Evolutionary conservation across 2,797 vertebrate species (phyloP).

Genomic region (Ammospiza maritima): DNA sequence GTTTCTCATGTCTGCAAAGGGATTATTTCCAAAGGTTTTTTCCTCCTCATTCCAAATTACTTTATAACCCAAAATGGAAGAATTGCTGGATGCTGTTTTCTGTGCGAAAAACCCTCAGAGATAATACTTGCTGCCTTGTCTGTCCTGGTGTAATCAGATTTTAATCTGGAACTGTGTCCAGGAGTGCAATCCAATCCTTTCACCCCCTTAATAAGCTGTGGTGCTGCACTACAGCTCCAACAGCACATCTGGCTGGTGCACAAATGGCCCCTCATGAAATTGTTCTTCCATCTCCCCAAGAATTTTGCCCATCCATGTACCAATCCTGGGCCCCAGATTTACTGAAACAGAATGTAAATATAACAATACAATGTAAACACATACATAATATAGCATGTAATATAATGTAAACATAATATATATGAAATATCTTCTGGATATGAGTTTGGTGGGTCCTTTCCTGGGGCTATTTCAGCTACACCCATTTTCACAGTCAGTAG

Average conservation of each 20-base stretch:
- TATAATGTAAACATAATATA: not conserved
- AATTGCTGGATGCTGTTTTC: not conserved
- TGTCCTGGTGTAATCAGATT: not conserved
- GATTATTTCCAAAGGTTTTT: not conserved
- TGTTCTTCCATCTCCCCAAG: not conserved
- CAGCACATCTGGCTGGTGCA: not conserved
- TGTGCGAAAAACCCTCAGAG: not conserved
- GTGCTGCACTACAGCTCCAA: not conserved
- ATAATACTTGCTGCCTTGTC: not conserved
- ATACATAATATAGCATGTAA: not conserved
- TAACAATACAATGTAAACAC: not conserved
- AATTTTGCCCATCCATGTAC: not conserved
- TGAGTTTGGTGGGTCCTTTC: not conserved
- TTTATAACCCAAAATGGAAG: constrained; percentile 18
- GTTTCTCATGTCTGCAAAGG: constrained; percentile 45
- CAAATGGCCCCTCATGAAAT: accelerated
- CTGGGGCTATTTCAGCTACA: not conserved
- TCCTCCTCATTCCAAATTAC: not conserved
- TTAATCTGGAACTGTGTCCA: not conserved
- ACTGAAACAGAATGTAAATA: not conserved
- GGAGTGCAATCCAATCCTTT: not conserved
- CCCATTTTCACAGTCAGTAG: not conserved
- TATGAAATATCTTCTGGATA: not conserved
- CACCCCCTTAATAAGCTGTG: not conserved
- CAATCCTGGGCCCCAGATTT: not conserved